Evolutionary conservation across 2,113 vertebrate genomes (phyloP).

Genomic region (Microtus ochrogaster): DNA sequence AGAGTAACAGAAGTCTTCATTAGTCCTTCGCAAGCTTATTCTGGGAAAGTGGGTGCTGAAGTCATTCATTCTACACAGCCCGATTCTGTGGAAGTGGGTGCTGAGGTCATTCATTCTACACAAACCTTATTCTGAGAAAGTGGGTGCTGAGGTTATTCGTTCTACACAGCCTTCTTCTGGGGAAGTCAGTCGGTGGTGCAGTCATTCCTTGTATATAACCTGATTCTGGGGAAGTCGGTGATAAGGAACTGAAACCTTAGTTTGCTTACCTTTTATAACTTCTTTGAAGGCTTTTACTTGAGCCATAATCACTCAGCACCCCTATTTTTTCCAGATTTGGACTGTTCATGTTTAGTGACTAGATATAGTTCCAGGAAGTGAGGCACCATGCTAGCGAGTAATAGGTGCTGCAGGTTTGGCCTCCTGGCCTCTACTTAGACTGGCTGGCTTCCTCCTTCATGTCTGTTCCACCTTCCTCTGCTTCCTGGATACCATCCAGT

Average conservation of each 20-base stretch:
- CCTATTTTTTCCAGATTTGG: neutral
- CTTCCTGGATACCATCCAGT: neutral
- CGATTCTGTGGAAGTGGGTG: neutral
- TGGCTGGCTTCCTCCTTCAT: neutral
- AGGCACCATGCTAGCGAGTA: neutral
- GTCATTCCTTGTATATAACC: neutral
- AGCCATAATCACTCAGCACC: neutral
- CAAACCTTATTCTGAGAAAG: neutral
- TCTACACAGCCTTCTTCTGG: neutral
- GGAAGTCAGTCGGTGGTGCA: neutral
- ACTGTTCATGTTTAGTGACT: slow-evolving; percentile 27
- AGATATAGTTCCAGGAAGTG: neutral
- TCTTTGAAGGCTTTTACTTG: neutral
- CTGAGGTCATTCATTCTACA: neutral
- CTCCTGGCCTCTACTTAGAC: slow-evolving; percentile 7
- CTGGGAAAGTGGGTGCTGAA: neutral
- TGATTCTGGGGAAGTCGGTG: neutral
- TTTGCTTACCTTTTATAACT: slow-evolving; percentile 5
- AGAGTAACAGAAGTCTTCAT: neutral
- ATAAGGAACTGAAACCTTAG: neutral
- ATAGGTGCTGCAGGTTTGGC: neutral
- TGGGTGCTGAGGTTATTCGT: neutral
- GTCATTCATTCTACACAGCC: too few species aligned
- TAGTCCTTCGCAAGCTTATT: neutral
- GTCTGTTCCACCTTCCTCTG: neutral